Evolutionary conservation across 2,888 invertebrate species (phyloP).

Genomic region (Mythimna lalbum): DNA sequence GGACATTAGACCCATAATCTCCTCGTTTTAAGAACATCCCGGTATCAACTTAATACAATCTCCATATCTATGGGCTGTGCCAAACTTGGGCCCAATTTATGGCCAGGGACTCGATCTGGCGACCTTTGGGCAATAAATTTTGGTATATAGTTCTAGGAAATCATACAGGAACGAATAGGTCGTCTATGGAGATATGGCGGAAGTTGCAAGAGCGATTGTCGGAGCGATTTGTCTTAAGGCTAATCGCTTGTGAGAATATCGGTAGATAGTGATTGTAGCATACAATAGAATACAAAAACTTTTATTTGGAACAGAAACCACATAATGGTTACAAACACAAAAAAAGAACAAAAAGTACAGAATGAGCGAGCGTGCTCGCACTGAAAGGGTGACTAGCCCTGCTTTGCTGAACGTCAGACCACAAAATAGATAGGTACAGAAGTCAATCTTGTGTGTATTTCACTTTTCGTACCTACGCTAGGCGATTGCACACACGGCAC

Average conservation of each 20-base stretch:
- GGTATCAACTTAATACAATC: conserved; percentile 52
- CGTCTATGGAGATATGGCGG: conserved; percentile 37
- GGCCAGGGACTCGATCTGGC: conserved; percentile 46
- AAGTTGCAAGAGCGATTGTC: conserved; percentile 31
- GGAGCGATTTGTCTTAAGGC: conserved; percentile 15
- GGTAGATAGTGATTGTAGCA: not conserved
- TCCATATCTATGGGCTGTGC: conserved; percentile 49
- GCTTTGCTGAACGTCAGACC: too few relatives aligned
- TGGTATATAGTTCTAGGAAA: conserved; percentile 44
- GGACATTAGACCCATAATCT: conserved; percentile 20
- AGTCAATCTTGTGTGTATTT: too few relatives aligned
- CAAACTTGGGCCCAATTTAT: conserved; percentile 59
- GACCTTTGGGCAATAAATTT: conserved; percentile 57
- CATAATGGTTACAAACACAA: too few relatives aligned
- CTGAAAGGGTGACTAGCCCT: too few relatives aligned
- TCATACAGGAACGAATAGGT: conserved; percentile 41
- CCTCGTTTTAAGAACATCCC: conserved; percentile 30
- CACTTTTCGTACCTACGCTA: too few relatives aligned
- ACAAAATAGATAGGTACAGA: too few relatives aligned
- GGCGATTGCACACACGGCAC: too few relatives aligned
- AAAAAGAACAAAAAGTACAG: too few relatives aligned
- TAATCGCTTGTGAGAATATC: not conserved
- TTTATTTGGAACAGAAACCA: too few relatives aligned
- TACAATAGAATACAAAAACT: too few relatives aligned
- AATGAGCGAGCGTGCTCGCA: too few relatives aligned